Evolutionary conservation across 2,888 invertebrate genomes (phyloP), one percentile per base, ranked within the genome.

Genomic region (Melinaea marsaeus): DNA sequence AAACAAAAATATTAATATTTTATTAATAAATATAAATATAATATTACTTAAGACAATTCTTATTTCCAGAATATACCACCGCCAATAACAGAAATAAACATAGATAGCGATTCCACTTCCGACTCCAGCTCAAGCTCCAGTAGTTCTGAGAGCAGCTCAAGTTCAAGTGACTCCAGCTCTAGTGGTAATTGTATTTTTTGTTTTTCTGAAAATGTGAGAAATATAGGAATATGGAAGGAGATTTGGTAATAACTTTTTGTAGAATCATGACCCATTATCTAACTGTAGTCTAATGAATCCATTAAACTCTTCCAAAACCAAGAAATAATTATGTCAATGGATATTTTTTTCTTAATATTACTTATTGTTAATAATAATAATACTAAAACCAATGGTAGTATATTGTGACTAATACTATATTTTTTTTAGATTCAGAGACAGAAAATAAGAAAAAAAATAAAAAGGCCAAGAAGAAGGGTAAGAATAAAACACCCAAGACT

Each of bases 51-150:
- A n/a, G 34, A 32, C n/a, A 11, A 9, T 58, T 33, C 51, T 34
- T 32, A 56, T 61, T 76, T 79, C 5, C 76, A 91, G 91, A 88
- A 88, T 74, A 80, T 86, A 11, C 87, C 86, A 34, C 83, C 86
- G 0, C 80, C 82, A 0, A 75, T 83, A 35, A 79, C 86, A 3
- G 86, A 88, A 68, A 87, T 90, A 68, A 86, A 81, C 47, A 70
- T 88, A 58, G 84, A 79, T 58, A 85, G 84, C 65, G 85, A 79
- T 1, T 84, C 85, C 9, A 84, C 83, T 70, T 85, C 87, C 0
- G 83, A 81, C 2, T 86, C 87, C 34, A 85, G 84, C 67, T 85
- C 85, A 0, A 83, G 83, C 64, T 81, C 80, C 3, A 85, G 83
- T 42, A 80, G 80, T 64, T 75, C 74, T 13, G 79, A 79, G 64